Evolutionary conservation across 2,888 invertebrate genomes (phyloP).

Genomic region (Microplitis deprimator): DNA sequence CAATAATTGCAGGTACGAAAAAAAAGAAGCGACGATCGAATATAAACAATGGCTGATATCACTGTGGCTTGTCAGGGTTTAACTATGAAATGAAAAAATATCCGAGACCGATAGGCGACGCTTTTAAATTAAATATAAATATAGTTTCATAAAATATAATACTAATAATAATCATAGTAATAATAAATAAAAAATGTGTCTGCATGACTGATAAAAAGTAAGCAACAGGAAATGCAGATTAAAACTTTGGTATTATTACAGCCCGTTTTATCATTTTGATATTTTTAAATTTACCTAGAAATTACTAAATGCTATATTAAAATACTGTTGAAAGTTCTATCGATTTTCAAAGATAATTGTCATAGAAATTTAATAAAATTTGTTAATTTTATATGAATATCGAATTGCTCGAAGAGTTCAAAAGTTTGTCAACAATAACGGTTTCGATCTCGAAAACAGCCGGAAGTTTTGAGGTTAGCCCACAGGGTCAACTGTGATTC

Average conservation of each 20-base stretch:
- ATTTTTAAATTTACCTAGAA: no score
- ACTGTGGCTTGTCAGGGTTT: background rate
- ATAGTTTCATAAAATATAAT: background rate
- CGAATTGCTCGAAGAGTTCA: no score
- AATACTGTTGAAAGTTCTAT: background rate
- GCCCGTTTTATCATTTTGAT: no score
- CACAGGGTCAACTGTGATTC: no score
- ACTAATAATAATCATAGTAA: background rate
- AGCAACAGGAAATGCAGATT: background rate
- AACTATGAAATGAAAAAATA: slow-evolving; percentile 8
- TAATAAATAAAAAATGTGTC: background rate
- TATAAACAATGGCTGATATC: slow-evolving; percentile 29
- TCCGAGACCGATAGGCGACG: background rate
- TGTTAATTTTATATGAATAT: no score
- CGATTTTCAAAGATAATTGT: no score
- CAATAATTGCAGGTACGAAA: slow-evolving; percentile 27
- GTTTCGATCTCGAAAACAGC: no score
- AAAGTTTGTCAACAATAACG: no score
- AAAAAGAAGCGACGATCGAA: slow-evolving; percentile 8
- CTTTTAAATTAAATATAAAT: background rate
- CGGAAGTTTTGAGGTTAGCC: no score
- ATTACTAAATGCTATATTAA: background rate
- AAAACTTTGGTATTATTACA: background rate
- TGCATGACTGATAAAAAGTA: background rate
- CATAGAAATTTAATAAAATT: no score